Evolutionary conservation across 2,888 invertebrate species (phyloP).

Genomic region (Reticulitermes lucifugus): DNA sequence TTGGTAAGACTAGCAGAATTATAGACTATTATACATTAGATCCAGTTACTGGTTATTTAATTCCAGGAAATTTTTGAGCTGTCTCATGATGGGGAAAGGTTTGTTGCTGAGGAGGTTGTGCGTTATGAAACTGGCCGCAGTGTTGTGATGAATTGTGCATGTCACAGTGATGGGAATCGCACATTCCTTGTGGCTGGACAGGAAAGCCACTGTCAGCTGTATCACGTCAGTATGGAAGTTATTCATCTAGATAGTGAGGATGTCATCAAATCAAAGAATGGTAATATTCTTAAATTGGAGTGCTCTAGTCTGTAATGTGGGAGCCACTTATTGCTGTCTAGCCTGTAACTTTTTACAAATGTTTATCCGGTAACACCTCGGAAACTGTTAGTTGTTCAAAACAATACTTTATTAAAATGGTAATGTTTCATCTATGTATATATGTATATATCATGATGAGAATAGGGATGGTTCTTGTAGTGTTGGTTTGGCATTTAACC

Average conservation of each 20-base stretch:
- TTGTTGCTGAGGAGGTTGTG: conserved; percentile 88
- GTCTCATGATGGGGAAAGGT: conserved; percentile 84
- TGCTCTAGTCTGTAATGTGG: no score
- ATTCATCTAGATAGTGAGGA: conserved; percentile 47
- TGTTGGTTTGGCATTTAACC: no score
- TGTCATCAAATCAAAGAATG: conserved; percentile 2
- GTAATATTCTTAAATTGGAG: background rate
- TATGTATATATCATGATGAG: no score
- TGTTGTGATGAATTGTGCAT: conserved; percentile 92
- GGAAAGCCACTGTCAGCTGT: conserved; percentile 91
- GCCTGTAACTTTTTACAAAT: no score
- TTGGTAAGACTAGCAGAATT: no score
- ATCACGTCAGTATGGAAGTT: conserved; percentile 72
- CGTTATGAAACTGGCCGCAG: conserved; percentile 89
- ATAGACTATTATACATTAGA: no score
- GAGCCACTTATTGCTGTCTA: no score
- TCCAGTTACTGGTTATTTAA: conserved; percentile 47
- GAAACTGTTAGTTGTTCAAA: no score
- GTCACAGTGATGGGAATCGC: conserved; percentile 77
- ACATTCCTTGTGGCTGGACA: conserved; percentile 90
- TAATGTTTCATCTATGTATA: no score
- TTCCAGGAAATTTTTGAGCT: conserved; percentile 93
- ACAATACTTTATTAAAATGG: no score
- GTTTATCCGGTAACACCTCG: no score
- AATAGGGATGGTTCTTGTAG: no score